Evolutionary conservation across 2,888 invertebrate species (phyloP).

Genomic region (Alloscopus bannaensis): DNA sequence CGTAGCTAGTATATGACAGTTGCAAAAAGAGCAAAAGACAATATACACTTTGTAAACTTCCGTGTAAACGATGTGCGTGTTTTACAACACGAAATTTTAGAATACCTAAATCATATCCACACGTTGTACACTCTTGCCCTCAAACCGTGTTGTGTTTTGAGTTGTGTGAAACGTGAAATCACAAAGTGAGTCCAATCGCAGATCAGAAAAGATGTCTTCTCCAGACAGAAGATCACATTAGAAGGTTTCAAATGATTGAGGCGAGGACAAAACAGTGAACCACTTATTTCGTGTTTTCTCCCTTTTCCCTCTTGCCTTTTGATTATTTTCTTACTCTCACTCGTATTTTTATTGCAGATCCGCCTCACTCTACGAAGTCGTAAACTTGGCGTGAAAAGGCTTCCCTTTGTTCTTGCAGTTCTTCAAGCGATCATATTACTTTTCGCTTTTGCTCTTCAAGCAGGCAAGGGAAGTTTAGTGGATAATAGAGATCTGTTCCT

Average conservation of each 20-base stretch:
- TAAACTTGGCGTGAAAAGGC: slow-evolving; percentile 61
- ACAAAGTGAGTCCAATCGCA: no score
- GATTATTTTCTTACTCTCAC: no score
- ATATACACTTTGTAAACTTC: no score
- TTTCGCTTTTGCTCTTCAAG: slow-evolving; percentile 12
- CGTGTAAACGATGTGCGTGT: no score
- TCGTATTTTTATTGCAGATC: slow-evolving; percentile 47
- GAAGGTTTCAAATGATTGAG: slow-evolving; percentile 50
- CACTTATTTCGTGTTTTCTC: no score
- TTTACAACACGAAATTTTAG: no score
- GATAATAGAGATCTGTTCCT: slow-evolving; percentile 57
- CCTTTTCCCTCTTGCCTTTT: slow-evolving; percentile 30
- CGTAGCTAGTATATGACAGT: no score
- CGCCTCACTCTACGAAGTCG: slow-evolving; percentile 61
- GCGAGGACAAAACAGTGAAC: slow-evolving; percentile 20
- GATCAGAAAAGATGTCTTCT: neutral
- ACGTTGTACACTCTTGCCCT: no score
- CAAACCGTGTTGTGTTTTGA: no score
- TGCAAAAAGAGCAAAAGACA: no score
- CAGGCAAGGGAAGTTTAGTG: slow-evolving; percentile 40
- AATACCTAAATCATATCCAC: no score
- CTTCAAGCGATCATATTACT: slow-evolving; percentile 48
- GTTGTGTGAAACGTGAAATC: no score
- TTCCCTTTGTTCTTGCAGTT: slow-evolving; percentile 60
- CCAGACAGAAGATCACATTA: slow-evolving; percentile 5